Percentiles rank a stretch among this genome's conserved stretches.
Evolutionary conservation across 2,888 invertebrate genomes (phyloP).

Genomic region (Aphidius colemani): DNA sequence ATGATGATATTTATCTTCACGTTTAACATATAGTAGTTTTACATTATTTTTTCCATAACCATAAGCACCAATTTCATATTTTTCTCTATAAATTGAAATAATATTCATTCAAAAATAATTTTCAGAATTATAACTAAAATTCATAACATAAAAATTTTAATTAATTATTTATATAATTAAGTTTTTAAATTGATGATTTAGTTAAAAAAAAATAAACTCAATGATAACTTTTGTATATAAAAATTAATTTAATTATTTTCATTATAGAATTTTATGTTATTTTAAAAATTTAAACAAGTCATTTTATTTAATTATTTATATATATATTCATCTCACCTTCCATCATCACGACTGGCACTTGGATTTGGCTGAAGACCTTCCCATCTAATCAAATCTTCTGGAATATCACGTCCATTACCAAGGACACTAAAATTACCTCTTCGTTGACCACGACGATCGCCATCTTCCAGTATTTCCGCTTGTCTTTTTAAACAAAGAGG

Average conservation of each 20-base stretch:
- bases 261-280: neutral
- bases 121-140: neutral
- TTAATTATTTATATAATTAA: too few relatives aligned
- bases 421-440: constrained; percentile 4
- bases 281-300: constrained; percentile 1
- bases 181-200: neutral
- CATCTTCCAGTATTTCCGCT: neutral
- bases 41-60: constrained; percentile 78
- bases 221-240: too few relatives aligned
- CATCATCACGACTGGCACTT: constrained; percentile 38
- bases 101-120: neutral
- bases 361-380: constrained; percentile 38
- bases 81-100: constrained; percentile 36
- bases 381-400: constrained; percentile 22
- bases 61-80: constrained; percentile 68
- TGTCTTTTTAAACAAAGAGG: constrained; percentile 9
- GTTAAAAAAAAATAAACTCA: too few relatives aligned
- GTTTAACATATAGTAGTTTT: constrained; percentile 73
- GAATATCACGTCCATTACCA: neutral
- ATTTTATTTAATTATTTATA: constrained; percentile 3
- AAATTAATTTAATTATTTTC: too few relatives aligned
- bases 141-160: neutral
- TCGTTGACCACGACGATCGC: neutral
- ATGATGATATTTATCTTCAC: constrained; percentile 69
- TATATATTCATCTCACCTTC: constrained; percentile 32